Conservation (phyloP, 2,113 vertebrate genomes). For the Microtus ochrogaster region DNA sequence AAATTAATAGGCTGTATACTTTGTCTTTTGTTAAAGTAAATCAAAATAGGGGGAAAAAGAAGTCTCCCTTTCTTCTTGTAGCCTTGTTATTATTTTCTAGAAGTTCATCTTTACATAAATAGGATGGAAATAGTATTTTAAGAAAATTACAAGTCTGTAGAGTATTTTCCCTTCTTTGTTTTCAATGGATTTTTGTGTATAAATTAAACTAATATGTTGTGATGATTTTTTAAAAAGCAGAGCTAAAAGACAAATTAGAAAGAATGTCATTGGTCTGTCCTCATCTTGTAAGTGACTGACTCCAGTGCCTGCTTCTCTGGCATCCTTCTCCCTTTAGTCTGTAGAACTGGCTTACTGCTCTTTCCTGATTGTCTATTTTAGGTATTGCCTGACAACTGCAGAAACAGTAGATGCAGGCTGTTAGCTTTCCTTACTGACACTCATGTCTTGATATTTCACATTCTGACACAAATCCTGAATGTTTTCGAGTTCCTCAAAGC, state of each 20-base stretch:
- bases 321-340: background rate
- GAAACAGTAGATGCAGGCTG: background rate
- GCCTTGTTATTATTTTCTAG: background rate
- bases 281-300: background rate
- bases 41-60: background rate
- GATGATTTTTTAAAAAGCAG: background rate
- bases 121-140: background rate
- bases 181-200: background rate
- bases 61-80: background rate
- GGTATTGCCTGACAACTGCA: background rate
- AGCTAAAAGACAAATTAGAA: background rate
- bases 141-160: background rate
- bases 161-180: background rate
- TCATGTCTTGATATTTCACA: background rate
- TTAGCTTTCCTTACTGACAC: background rate
- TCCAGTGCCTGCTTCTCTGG: background rate
- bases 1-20: conserved; percentile 6
- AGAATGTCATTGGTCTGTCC: too few species aligned
- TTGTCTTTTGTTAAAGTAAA: conserved; percentile 23
- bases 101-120: background rate
- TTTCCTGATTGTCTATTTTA: background rate
- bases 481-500: background rate
- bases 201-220: background rate
- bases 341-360: background rate
- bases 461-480: background rate